phyloP scores from a whole-genome alignment of 1,140 invertebrate species.

The Drosophila kurseongensis region DNA sequence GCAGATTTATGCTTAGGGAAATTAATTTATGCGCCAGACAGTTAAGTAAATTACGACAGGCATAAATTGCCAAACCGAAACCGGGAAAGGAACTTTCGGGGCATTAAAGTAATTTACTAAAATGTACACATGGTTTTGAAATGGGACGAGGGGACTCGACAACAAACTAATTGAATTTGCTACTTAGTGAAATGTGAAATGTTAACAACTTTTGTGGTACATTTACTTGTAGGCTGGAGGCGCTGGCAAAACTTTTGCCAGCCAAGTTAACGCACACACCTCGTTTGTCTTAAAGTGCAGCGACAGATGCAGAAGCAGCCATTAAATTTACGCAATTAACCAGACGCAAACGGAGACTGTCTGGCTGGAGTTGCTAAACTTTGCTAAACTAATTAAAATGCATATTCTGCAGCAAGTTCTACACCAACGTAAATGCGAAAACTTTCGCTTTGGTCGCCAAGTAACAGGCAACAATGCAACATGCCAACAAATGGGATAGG shows the following conservation, averaged over 20 bases:
- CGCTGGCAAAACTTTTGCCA: constrained; percentile 36
- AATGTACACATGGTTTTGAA: constrained; percentile 37
- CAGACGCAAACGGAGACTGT: constrained; percentile 53
- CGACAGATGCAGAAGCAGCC: constrained; percentile 46
- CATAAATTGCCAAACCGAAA: constrained; percentile 54
- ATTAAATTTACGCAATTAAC: constrained; percentile 80
- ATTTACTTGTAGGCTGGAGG: constrained; percentile 40
- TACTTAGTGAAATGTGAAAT: constrained; percentile 77
- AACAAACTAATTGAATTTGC: constrained; percentile 78
- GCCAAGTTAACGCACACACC: not conserved
- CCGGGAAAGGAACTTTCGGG: constrained; percentile 49
- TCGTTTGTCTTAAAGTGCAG: constrained; percentile 58
- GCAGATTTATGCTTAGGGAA: constrained; percentile 73
- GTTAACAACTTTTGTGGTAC: constrained; percentile 74
- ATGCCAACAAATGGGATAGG: constrained; percentile 49
- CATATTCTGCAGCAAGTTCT: constrained; percentile 59
- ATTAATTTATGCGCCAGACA: constrained; percentile 77
- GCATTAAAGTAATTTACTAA: constrained; percentile 73
- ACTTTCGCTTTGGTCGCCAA: constrained; percentile 64
- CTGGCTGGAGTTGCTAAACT: constrained; percentile 57
- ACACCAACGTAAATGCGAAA: constrained; percentile 75
- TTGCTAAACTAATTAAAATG: constrained; percentile 81
- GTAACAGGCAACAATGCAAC: constrained; percentile 65
- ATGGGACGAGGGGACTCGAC: not conserved
- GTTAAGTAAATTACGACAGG: constrained; percentile 65